Evolutionary conservation across 2,113 vertebrate genomes (phyloP).

Genomic region (Channa argus): DNA sequence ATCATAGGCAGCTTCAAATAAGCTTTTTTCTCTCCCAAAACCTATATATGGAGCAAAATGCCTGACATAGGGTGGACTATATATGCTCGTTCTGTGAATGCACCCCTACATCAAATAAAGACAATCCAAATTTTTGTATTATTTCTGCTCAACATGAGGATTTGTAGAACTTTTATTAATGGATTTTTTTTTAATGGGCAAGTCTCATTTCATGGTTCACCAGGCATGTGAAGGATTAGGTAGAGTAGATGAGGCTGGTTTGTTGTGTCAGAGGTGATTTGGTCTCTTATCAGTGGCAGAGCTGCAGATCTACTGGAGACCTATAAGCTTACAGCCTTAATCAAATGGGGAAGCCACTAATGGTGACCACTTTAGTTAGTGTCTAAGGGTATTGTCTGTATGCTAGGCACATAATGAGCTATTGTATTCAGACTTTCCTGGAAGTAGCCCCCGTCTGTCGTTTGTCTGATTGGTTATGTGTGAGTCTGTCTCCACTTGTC

Average conservation of each 20-base stretch:
- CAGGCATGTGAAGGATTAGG: constrained; percentile 58
- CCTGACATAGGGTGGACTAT: background rate
- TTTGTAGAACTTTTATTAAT: constrained; percentile 25
- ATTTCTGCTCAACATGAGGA: background rate
- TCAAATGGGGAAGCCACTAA: constrained; percentile 56
- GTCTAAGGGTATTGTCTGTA: constrained; percentile 59
- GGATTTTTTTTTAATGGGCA: constrained; percentile 9
- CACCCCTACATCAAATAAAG: background rate
- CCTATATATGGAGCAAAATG: background rate
- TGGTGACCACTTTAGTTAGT: constrained; percentile 54
- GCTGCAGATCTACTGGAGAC: constrained; percentile 54
- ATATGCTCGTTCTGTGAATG: background rate
- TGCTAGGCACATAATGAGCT: constrained; percentile 50
- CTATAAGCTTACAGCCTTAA: constrained; percentile 65
- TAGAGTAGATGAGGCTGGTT: constrained; percentile 47
- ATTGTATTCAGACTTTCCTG: constrained; percentile 46
- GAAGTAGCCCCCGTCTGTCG: constrained; percentile 24
- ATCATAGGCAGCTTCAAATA: constrained; percentile 8
- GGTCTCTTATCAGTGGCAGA: constrained; percentile 64
- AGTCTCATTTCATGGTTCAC: constrained; percentile 67
- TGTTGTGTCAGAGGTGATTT: constrained; percentile 70
- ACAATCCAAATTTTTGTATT: background rate
- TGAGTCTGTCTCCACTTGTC: constrained; percentile 19
- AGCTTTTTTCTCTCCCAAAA: constrained; percentile 9
- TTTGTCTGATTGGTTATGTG: constrained; percentile 34